These are phyloP conservation scores for Rhabdophis nuchalis DNA, from an alignment of 2,797 vertebrate species.

Conservation along the genomic window DNA sequence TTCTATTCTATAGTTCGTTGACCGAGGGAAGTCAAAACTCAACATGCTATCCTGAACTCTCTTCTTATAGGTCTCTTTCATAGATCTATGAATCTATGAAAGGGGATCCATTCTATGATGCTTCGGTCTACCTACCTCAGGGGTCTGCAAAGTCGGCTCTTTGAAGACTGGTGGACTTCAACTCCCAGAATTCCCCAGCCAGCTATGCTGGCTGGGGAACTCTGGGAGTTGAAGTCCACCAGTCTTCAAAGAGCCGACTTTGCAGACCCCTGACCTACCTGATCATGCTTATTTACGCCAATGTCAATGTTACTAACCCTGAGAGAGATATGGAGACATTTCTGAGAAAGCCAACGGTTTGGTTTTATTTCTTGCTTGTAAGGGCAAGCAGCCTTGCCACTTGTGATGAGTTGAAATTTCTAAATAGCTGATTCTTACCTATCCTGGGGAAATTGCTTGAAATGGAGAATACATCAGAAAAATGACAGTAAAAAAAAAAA, in stretches of 20 bases:
- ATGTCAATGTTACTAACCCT: no score
- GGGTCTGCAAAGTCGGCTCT: no score
- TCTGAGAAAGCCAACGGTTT: background rate
- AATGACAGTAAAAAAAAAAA: background rate
- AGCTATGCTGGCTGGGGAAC: no score
- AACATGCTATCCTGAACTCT: background rate
- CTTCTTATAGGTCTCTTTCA: background rate
- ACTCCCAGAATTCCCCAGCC: no score
- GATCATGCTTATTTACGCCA: background rate
- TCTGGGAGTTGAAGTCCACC: no score
- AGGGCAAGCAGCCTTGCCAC: background rate
- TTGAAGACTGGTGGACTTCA: no score
- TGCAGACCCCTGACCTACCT: background rate
- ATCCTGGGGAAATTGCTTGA: background rate
- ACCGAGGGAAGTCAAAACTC: background rate
- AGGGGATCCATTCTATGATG: background rate
- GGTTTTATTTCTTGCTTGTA: background rate
- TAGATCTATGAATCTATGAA: background rate
- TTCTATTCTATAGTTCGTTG: background rate
- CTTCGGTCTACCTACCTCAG: background rate
- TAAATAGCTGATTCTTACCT: background rate
- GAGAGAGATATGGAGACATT: background rate
- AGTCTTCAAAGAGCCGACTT: no score
- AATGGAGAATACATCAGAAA: background rate
- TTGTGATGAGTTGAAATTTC: background rate